phyloP scores from a whole-genome alignment of 1,140 invertebrate species.

The Araneus ventricosus region DNA sequence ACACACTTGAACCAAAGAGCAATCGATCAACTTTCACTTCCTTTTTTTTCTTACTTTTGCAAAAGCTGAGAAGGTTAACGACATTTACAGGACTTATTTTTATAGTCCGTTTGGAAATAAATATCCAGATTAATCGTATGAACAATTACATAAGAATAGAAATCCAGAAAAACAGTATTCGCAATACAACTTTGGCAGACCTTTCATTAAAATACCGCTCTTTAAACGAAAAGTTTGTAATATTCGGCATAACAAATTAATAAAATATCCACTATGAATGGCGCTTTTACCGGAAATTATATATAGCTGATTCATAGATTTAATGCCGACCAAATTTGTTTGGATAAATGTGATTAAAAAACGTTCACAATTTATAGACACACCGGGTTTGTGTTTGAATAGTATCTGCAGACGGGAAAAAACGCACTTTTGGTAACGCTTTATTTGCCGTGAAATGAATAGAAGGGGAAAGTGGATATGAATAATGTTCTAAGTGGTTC shows the following conservation, averaged over 20 bases:
- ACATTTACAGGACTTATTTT: neutral
- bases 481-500: neutral
- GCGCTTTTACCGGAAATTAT: neutral
- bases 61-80: neutral
- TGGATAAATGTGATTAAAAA: slow-evolving; percentile 3
- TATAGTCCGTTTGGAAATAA: neutral
- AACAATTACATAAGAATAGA: neutral
- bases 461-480: neutral
- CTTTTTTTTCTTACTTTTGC: neutral
- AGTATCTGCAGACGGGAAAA: neutral
- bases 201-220: neutral
- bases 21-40: neutral
- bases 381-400: neutral
- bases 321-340: neutral
- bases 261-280: neutral
- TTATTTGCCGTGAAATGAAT: neutral
- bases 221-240: neutral
- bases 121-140: neutral
- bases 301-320: neutral
- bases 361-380: neutral
- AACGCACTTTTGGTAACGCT: neutral
- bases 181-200: neutral
- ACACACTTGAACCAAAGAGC: neutral
- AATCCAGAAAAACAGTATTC: neutral
- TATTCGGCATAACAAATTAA: neutral